Conservation (phyloP, 1,140 invertebrate genomes). For the Hylyphantes graminicola region DNA sequence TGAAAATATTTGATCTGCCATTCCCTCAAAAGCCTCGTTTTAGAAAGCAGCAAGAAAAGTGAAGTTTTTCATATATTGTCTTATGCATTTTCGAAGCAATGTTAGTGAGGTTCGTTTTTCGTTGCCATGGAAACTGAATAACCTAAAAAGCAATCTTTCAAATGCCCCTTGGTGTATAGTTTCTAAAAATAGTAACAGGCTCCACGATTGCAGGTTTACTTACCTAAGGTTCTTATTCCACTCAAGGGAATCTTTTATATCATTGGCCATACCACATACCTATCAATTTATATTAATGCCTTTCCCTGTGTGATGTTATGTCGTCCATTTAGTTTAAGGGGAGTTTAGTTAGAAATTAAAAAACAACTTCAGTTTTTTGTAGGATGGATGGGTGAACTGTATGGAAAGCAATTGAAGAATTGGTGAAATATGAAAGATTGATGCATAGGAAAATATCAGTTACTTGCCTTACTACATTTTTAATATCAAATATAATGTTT, state of each 20-base stretch:
- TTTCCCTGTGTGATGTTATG: not conserved
- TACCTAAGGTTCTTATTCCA: conserved; percentile 4
- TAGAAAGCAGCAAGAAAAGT: not conserved
- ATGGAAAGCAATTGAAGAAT: too few relatives aligned
- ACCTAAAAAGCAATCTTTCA: conserved; percentile 37
- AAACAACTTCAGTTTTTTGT: too few relatives aligned
- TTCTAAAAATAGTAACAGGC: conserved; percentile 23
- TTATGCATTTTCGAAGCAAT: conserved; percentile 6
- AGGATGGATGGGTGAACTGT: too few relatives aligned
- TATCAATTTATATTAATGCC: conserved; percentile 8
- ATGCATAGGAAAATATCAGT: too few relatives aligned
- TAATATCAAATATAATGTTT: too few relatives aligned
- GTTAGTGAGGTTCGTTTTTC: conserved; percentile 20
- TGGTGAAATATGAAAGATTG: too few relatives aligned
- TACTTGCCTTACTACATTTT: too few relatives aligned
- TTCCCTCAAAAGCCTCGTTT: not conserved
- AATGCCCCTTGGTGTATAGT: conserved; percentile 33
- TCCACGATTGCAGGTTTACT: not conserved
- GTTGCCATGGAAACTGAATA: conserved; percentile 33
- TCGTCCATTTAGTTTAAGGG: not conserved
- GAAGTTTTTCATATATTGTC: conserved; percentile 1
- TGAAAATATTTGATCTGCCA: not conserved
- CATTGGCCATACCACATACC: not conserved
- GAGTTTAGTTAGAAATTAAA: too few relatives aligned
- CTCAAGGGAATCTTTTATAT: not conserved